A percentile compares a stretch with the other conserved stretches of the same genome.
These are phyloP conservation scores for Ailuropoda melanoleuca DNA, from an alignment of 2,113 vertebrate species.

Conservation along the genomic window DNA sequence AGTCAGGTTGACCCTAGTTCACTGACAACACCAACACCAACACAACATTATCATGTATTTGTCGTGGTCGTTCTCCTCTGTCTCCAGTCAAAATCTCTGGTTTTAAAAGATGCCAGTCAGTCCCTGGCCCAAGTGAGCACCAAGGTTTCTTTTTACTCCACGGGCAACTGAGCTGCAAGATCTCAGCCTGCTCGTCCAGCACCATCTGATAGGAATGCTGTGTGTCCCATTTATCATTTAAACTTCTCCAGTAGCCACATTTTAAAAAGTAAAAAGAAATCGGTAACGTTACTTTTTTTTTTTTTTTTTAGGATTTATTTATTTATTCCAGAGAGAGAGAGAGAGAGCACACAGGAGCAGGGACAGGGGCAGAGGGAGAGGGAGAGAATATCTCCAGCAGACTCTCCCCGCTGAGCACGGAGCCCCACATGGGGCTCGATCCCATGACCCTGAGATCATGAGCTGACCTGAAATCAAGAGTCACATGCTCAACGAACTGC, in stretches of 20 bases:
- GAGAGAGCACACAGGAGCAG: too few species aligned
- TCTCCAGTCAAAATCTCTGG: neutral
- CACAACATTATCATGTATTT: neutral
- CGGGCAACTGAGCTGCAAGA: neutral
- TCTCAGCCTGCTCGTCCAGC: neutral
- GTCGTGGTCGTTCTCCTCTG: neutral
- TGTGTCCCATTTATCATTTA: neutral
- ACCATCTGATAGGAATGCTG: neutral
- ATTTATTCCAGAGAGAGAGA: too few species aligned
- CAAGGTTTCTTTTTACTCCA: neutral
- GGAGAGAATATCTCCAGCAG: neutral
- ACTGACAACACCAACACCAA: neutral
- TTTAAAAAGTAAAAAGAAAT: neutral
- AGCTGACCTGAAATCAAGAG: neutral
- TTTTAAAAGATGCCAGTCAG: neutral
- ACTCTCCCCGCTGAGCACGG: neutral
- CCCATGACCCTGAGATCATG: neutral
- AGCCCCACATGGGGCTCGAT: neutral
- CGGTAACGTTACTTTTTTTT: neutral
- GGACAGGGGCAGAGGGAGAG: neutral
- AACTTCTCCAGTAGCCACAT: neutral
- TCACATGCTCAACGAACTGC: neutral
- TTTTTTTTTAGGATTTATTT: too few species aligned
- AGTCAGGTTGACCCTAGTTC: constrained; percentile 18
- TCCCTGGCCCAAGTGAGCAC: neutral